Evolutionary conservation across 2,797 vertebrate genomes (phyloP).

Genomic region (Etheostoma nigrum): DNA sequence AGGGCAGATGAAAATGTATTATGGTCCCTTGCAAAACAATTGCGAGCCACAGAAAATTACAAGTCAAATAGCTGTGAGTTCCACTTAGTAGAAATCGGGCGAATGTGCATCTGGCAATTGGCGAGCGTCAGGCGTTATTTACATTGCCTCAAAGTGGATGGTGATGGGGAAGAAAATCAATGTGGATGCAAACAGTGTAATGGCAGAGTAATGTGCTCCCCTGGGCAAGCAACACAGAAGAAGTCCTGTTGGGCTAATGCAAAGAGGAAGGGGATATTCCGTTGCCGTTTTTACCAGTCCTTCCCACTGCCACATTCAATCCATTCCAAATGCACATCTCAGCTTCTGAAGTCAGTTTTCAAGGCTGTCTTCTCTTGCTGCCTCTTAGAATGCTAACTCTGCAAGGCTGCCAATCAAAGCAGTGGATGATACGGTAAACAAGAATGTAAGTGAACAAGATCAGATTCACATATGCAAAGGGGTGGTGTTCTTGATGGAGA

Average conservation of each 20-base stretch:
- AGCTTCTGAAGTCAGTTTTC: constrained; percentile 36
- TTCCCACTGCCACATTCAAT: constrained; percentile 62
- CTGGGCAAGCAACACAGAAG: constrained; percentile 39
- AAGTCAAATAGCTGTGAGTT: constrained; percentile 72
- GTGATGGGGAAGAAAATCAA: constrained; percentile 72
- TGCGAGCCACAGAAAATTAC: constrained; percentile 64
- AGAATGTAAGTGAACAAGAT: constrained; percentile 20
- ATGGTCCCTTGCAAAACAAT: constrained; percentile 62
- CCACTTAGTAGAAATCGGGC: constrained; percentile 61
- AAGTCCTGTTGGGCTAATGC: constrained; percentile 52
- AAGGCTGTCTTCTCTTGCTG: constrained; percentile 41
- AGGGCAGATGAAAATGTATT: constrained; percentile 61
- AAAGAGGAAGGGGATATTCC: constrained; percentile 34
- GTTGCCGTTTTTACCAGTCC: constrained; percentile 35
- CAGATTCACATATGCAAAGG: constrained; percentile 26
- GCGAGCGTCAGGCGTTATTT: constrained; percentile 68
- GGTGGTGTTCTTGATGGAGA: constrained; percentile 36
- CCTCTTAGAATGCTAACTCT: constrained; percentile 53
- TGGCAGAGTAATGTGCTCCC: constrained; percentile 67
- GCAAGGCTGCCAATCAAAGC: constrained; percentile 51
- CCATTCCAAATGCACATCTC: constrained; percentile 50
- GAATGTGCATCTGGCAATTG: constrained; percentile 67
- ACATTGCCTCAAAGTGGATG: constrained; percentile 70
- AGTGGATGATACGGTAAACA: constrained; percentile 5
- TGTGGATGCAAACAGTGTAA: constrained; percentile 73